A percentile compares a stretch with the other conserved stretches of the same genome.
phyloP scores from a whole-genome alignment of 2,888 invertebrate species.

The Meta bourneti region DNA sequence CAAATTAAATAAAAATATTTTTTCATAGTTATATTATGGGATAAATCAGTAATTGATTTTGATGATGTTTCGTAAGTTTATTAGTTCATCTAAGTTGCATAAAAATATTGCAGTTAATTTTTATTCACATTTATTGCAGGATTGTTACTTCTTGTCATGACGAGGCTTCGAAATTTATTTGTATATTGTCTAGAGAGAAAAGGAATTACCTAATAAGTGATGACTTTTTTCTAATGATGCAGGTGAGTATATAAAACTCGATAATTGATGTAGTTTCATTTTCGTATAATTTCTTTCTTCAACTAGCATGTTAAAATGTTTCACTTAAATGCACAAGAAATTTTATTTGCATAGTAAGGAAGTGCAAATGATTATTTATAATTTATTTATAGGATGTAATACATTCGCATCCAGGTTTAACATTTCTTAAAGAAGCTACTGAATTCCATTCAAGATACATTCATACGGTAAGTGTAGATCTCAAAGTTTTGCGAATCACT shows the following conservation, averaged over 20 bases:
- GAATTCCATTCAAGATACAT: conserved; percentile 99
- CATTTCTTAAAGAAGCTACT: conserved; percentile 97
- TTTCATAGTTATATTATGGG: no score
- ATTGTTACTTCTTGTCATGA: conserved; percentile 92
- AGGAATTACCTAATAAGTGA: conserved; percentile 85
- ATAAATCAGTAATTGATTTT: no score
- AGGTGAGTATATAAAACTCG: conserved; percentile 79
- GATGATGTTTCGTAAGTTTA: no score
- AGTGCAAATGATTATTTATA: neutral
- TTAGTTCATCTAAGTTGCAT: no score
- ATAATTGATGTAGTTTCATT: neutral
- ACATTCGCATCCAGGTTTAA: conserved; percentile 97
- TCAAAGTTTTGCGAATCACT: neutral
- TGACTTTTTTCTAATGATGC: conserved; percentile 94
- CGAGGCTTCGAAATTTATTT: conserved; percentile 92
- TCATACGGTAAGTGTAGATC: conserved; percentile 90
- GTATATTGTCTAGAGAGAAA: conserved; percentile 86
- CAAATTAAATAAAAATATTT: no score
- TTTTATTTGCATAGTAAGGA: no score
- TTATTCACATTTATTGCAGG: conserved; percentile 82
- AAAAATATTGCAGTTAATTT: neutral
- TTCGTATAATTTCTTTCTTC: neutral
- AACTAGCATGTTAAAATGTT: neutral
- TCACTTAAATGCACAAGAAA: no score
- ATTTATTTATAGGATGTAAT: conserved; percentile 88